Evolutionary conservation across 2,888 invertebrate genomes (phyloP).

Genomic region (Oithona nana): DNA sequence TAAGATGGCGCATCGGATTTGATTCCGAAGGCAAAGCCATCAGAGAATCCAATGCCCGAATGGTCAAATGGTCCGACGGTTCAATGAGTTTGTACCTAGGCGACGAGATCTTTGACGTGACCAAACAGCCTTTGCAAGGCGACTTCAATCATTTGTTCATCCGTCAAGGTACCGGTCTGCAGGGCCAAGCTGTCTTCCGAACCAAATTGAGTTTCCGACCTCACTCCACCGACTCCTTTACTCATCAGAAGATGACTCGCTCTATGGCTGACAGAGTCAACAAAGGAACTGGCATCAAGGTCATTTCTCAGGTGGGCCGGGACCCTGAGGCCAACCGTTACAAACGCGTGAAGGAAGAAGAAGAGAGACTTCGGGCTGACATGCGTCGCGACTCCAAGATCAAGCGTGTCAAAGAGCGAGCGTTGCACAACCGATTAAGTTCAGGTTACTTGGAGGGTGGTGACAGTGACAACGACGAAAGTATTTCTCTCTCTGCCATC

Average conservation of each 20-base stretch:
- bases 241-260: slow-evolving; percentile 95
- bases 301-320: slow-evolving; percentile 73
- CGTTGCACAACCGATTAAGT: slow-evolving; percentile 32
- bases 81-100: slow-evolving; percentile 85
- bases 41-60: slow-evolving; percentile 77
- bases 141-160: slow-evolving; percentile 96
- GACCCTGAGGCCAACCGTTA: slow-evolving; percentile 86
- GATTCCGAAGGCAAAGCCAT: slow-evolving; percentile 59
- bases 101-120: slow-evolving; percentile 92
- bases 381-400: slow-evolving; percentile 49
- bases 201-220: slow-evolving; percentile 94
- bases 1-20: slow-evolving; percentile 67
- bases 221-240: slow-evolving; percentile 95
- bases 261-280: slow-evolving; percentile 85
- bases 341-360: slow-evolving; percentile 88
- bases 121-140: slow-evolving; percentile 75
- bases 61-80: slow-evolving; percentile 71
- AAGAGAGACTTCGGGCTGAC: slow-evolving; percentile 77
- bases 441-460: slow-evolving; percentile 41
- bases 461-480: slow-evolving; percentile 79
- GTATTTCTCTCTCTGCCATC: slow-evolving; percentile 77
- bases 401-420: slow-evolving; percentile 35
- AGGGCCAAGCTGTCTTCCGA: slow-evolving; percentile 90
- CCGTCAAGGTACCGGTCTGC: slow-evolving; percentile 89
- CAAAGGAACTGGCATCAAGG: slow-evolving; percentile 84